These are phyloP conservation scores for Hippasteria phrygiana DNA, from an alignment of 53 echinoderm and acorn worm genomes.

Conservation along the genomic window DNA sequence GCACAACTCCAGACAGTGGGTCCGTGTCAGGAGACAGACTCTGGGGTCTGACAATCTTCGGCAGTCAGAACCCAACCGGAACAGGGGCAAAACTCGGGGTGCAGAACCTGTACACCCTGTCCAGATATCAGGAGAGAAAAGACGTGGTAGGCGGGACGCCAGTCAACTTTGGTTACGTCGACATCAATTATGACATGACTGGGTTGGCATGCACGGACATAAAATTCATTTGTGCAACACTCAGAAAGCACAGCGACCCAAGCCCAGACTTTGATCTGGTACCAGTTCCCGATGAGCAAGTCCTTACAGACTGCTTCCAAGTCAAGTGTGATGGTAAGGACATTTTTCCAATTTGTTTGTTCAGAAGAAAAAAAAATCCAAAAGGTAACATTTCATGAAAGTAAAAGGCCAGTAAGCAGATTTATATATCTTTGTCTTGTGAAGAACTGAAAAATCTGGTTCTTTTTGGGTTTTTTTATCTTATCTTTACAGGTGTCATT, in stretches of 20 bases:
- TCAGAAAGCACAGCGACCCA: constrained; percentile 66
- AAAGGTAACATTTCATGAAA: not conserved
- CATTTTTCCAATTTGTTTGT: too few species aligned
- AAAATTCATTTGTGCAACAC: constrained; percentile 79
- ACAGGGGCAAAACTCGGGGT: constrained; percentile 33
- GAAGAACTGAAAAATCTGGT: not conserved
- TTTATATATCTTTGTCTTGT: not conserved
- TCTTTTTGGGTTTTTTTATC: not conserved
- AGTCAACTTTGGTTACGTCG: constrained; percentile 82
- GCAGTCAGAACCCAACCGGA: constrained; percentile 69
- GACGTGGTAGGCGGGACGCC: constrained; percentile 32
- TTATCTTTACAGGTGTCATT: constrained; percentile 68
- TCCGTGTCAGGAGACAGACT: constrained; percentile 69
- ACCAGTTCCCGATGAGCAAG: constrained; percentile 77
- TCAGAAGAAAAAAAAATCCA: not conserved
- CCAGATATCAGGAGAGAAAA: constrained; percentile 64
- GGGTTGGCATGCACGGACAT: constrained; percentile 77
- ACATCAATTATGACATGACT: constrained; percentile 86
- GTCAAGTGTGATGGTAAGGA: constrained; percentile 81
- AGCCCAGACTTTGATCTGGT: constrained; percentile 83
- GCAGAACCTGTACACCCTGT: constrained; percentile 57
- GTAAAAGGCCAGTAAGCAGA: too few species aligned
- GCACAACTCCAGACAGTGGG: constrained; percentile 81
- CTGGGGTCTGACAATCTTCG: constrained; percentile 74
- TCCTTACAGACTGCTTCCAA: constrained; percentile 87